Percentiles rank a stretch among this genome's conserved stretches.
phyloP scores from a whole-genome alignment of 2,113 vertebrate species.

The Chloroceryle aenea region DNA sequence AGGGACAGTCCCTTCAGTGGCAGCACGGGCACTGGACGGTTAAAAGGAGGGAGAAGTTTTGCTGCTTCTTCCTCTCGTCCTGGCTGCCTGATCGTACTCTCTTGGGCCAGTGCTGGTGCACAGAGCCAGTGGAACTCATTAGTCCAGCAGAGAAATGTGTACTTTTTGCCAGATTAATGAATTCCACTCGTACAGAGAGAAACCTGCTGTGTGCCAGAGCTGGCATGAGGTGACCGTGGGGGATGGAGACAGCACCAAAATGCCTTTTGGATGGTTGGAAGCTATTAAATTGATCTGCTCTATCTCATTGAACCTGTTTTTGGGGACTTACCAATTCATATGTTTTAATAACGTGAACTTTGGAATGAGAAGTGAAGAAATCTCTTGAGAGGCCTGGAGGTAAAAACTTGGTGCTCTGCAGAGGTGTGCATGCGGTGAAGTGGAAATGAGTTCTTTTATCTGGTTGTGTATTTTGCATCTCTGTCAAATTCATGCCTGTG shows the following conservation, averaged over 20 bases:
- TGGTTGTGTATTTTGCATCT: background rate
- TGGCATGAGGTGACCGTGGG: background rate
- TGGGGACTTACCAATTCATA: background rate
- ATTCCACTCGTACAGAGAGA: background rate
- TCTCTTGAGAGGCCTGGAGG: background rate
- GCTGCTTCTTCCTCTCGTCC: background rate
- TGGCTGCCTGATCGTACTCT: background rate
- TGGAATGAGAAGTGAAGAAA: background rate
- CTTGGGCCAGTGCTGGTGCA: background rate
- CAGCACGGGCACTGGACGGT: accelerated
- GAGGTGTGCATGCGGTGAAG: background rate
- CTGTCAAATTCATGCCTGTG: background rate
- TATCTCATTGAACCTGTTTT: background rate
- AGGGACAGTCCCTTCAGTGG: background rate
- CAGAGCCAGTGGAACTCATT: background rate
- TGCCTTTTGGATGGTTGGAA: background rate
- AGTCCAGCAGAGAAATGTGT: background rate
- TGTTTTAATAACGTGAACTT: background rate
- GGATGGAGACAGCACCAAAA: background rate
- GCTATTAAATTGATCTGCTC: background rate
- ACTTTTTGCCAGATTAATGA: background rate
- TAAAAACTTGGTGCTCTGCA: background rate
- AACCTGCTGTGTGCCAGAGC: background rate
- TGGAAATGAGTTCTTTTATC: background rate
- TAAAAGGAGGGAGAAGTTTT: background rate